Evolutionary conservation across 2,113 vertebrate genomes (phyloP), one percentile per base, ranked within the genome.

Genomic region (Lipophrys pholis): DNA sequence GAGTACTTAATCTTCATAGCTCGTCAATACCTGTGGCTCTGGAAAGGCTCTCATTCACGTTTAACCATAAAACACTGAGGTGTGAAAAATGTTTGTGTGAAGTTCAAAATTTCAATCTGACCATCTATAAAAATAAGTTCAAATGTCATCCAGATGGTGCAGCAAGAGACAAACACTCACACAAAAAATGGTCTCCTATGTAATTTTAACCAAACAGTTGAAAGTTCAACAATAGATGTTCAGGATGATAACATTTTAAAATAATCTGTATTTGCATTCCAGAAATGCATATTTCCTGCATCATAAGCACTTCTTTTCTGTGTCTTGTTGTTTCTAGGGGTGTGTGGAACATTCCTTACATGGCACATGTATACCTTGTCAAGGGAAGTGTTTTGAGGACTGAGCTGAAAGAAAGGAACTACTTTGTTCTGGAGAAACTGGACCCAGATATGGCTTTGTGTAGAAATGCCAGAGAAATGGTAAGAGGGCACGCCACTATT

Each of bases 381-480:
- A 95, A 96, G 88, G 97, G 96, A 74, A 87, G 92, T 55, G 81
- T 87, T 11, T 93, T 99, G 59, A 95, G 97, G 71, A 93, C 87
- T 8, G 96, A 99, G 61, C 93, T 99, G 92, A 97, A 93, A 78
- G 96, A 97, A 84, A 96, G 92, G 85, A 98, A 98, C 87, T 91
- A 95, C 83, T 99, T 99, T 92, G 90, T 96, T 73, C 91, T 96
- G 87, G 97, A 99, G 88, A 97, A 94, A 84, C 45, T 98, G 88
- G 98, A 99, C 89, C 95, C 97, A 36, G 98, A 99, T 53, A 99
- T 99, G 98, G 95, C 97, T 30, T 80, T 99, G 40, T 99, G 97
- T 91, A 95, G 94, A 89, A 97, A 97, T 79, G 92, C 94, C 85
- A 94, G 97, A 92, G 97, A 99, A 85, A 92, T 96, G 97, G 97